Evolutionary conservation across 92 coral and sea anemone genomes (phyloP), one percentile per base, ranked within the genome.

Genomic region (Epizoanthus scotinus): DNA sequence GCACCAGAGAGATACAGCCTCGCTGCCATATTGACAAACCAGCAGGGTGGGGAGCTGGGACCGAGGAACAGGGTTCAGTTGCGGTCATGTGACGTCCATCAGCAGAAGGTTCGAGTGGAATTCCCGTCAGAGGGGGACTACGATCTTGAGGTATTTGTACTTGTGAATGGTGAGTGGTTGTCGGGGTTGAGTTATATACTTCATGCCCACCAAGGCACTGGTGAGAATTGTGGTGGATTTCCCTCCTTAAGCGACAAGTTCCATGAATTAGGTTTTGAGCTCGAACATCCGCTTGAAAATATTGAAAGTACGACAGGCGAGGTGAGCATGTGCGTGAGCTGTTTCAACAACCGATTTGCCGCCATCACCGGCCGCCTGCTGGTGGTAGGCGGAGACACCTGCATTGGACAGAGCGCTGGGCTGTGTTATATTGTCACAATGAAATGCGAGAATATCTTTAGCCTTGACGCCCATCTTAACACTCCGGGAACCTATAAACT

Each of bases 51-150:
- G 15, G 53, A 59, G 31, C 38, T 57, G 22, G 50, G 67, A 29
- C 52, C 80, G 31, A 58, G 80, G 78, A 85, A 90, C 26, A 64
- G 94, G 61, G 84, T 85, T 49, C 92, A 85, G 85, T 10, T 92
- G 7, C 56, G 88, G 9, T 85, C 78, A 29, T 84, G 85, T 31
- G 97, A 90, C 15, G 36, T 87, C 53, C 84, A 87, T 86, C 91
- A 87, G 38, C 90, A 90, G 21, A 90, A 85, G 36, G 13, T 92
- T 25, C 83, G 78, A 50, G 97, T 93, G 49, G 85, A 87, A 50
- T 85, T 92, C 49, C 97, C 97, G 19, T 25, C 78, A 17, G 84
- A 86, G 2, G 97, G 92, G 34, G 62, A 72, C 2, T 92, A 90
- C 84, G 84, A 78, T n/a, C 54, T 92, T 21, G 78, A 88, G 27